phyloP scores from a whole-genome alignment of 2,113 vertebrate genomes.

The Microtus oregoni region DNA sequence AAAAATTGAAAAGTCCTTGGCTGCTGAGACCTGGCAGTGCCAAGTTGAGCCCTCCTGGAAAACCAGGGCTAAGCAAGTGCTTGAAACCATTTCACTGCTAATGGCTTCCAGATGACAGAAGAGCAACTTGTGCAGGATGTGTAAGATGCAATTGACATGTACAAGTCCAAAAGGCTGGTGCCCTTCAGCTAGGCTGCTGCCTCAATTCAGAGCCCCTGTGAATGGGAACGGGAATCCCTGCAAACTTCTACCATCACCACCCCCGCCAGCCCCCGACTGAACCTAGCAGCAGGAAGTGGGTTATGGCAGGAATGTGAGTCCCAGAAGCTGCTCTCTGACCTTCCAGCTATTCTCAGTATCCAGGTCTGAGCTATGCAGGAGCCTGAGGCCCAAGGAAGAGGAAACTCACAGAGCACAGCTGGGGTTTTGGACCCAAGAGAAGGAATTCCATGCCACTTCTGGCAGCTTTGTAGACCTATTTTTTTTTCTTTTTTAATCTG shows the following conservation, averaged over 20 bases:
- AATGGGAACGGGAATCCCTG: not conserved
- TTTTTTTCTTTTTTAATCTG: conserved; percentile 38
- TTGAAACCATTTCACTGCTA: not conserved
- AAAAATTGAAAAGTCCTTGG: conserved; percentile 38
- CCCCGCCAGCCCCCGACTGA: not conserved
- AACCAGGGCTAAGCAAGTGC: not conserved
- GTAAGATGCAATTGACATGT: not conserved
- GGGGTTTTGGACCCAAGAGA: not conserved
- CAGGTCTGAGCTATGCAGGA: not conserved
- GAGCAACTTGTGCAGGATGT: not conserved
- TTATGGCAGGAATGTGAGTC: not conserved
- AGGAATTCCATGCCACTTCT: conserved; percentile 33
- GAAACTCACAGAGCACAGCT: not conserved
- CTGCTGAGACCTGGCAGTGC: not conserved
- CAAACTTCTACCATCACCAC: not conserved
- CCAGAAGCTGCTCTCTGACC: not conserved
- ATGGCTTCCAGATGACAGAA: conserved; percentile 65
- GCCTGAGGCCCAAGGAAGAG: not conserved
- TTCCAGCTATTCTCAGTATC: not conserved
- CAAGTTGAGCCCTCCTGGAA: not conserved
- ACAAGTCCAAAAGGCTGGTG: not conserved
- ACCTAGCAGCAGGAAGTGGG: not conserved
- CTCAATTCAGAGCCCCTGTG: not conserved
- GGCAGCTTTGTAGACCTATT: not conserved
- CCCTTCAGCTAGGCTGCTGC: not conserved